Evolutionary conservation across 2,888 invertebrate species (phyloP).

Genomic region (Pomacea canaliculata): DNA sequence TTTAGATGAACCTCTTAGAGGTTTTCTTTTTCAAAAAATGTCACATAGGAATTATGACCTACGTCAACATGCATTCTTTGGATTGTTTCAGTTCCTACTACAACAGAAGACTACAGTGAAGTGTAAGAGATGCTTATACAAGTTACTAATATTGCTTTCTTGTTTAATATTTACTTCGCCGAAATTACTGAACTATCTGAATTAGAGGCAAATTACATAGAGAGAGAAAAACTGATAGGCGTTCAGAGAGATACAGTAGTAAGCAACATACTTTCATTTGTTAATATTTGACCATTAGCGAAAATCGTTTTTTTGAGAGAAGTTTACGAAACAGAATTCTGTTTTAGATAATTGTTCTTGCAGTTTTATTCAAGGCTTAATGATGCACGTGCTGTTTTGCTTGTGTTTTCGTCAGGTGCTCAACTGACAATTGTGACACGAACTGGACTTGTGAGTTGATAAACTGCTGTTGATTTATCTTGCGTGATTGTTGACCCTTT

Average conservation of each 20-base stretch:
- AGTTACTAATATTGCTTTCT: neutral
- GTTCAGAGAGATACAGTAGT: neutral
- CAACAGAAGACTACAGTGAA: constrained; percentile 18
- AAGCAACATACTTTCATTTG: neutral
- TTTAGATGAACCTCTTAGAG: no score
- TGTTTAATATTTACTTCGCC: neutral
- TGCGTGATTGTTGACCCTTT: neutral
- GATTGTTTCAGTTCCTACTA: constrained; percentile 18
- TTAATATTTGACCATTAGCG: no score
- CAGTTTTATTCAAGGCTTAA: no score
- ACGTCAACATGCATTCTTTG: neutral
- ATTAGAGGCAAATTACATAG: neutral
- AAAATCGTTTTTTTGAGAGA: no score
- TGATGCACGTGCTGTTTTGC: no score
- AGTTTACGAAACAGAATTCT: no score
- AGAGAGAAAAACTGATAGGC: neutral
- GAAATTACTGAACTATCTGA: neutral
- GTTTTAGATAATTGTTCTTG: no score
- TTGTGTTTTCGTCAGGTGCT: constrained; percentile 4
- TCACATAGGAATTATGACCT: no score
- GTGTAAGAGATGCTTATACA: neutral
- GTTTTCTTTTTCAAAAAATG: no score
- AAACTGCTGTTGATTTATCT: neutral
- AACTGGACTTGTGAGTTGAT: constrained; percentile 19
- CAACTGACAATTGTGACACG: constrained; percentile 9